Evolutionary conservation across 1,140 invertebrate genomes (phyloP), one percentile per base, ranked within the genome.

Genomic region (Calliopsis andreniformis): DNA sequence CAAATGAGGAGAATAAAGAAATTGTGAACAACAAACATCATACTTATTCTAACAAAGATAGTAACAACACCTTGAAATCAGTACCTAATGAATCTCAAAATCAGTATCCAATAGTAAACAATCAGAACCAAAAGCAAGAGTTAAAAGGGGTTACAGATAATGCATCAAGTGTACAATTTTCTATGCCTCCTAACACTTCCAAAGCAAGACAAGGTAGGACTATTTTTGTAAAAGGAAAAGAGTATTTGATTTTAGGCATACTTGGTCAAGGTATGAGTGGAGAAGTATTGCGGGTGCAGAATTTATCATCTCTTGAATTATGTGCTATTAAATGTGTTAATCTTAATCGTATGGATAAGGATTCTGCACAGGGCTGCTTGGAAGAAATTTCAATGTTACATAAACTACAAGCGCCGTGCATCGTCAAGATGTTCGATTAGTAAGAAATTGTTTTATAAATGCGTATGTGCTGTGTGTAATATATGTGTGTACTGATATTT

Each of bases 321-420:
- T 92, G 83, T 89, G 95, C 95, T 0, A 89, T 96, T 3, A 96
- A 96, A 85, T 91, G 93, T 51, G 90, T 92, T 8, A 80, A 92
- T 86, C 80, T 92, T 6, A 88, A 61, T 56, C 66, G 80, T 8
- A 90, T 96, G 43, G 96, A 97, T 90, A 93, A 95, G 23, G 91
- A 94, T 3, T 93, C 96, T 55, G 94, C 95, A 0, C 92, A 96
- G 80, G 96, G 96, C 7, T 99, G 97, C 90, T 92, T 97, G 39
- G 98, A 99, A 89, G 98, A 99, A 93, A 97, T 99, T 47, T 93
- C 95, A 75, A 92, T 99, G 76, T 92, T 99, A n/a, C 89, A 95
- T 59, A 95, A 95, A 87, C 93, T 99, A 45, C 97, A 98, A 91
- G 95, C 95, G 56, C 96, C 96, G 77, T 93, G 94, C 80, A 96